Evolutionary conservation across 2,888 invertebrate species (phyloP), one percentile per base, ranked within the genome.

Genomic region (Coelinius sp.): DNA sequence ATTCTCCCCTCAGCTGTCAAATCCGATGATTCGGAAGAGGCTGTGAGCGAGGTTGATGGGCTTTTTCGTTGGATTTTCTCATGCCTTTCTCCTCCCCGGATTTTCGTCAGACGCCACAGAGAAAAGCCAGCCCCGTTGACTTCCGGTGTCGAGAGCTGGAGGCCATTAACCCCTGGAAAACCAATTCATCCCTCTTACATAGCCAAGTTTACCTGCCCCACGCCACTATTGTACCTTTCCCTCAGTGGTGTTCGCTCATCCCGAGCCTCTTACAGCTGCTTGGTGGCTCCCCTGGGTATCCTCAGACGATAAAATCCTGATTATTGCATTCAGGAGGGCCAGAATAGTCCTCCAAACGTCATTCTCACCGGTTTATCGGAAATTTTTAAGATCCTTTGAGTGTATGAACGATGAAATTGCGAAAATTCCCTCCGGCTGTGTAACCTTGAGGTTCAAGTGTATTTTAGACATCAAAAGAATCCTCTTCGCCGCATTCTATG

Each of bases 121-220:
- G 59, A 59, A 59, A 59, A 35, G 31, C 59, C 35, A 31, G 27
- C 17, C 24, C 64, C 44, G 22, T 25, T 44, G 68, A 41, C 68
- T 68, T 68, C 68, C 46, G 68, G 12, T 46, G 27, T 68, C 59
- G 25, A 14, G 14, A 41, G 35, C 31, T 24, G 59, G 46, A 62
- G 59, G 68, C 68, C 59, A 68, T 68, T 68, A 68, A 68, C 68
- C 68, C 59, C 31, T 44, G 62, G 46, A 53, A 68, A 59, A 65
- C 71, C 68, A 62, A 27, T 63, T 25, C 62, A 53, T 41, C 41
- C 64, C 63, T 20, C 56, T 31, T 25, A 25, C 25, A 17, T 27
- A 25, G 14, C 31, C 14, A 12, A 27, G 25, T 20, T 31, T 14
- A 59, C 31, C 35, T 20, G 17, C 35, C 14, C 35, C 20, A n/a